phyloP scores from a whole-genome alignment of 2,797 vertebrate species.

The Helicolenus hilgendorfi region DNA sequence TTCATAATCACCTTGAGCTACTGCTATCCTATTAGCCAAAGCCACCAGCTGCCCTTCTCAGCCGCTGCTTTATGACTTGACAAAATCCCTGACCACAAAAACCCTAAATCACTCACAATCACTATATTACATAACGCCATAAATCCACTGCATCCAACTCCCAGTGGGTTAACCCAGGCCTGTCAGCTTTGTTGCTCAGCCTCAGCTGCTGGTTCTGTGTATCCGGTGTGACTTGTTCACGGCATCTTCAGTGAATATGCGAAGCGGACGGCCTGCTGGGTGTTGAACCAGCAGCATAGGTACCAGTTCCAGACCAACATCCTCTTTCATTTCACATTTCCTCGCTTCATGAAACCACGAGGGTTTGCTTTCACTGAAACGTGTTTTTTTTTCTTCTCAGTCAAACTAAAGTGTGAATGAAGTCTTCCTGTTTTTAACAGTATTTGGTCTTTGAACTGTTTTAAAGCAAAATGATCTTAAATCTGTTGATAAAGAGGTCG shows the following conservation, averaged over 20 bases:
- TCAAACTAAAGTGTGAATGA: not conserved
- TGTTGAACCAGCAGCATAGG: not conserved
- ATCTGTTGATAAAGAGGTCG: not conserved
- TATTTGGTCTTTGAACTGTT: not conserved
- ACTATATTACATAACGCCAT: not conserved
- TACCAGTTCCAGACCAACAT: not conserved
- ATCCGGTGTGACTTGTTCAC: not conserved
- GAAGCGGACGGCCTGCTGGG: not conserved
- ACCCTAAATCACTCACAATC: constrained; percentile 6
- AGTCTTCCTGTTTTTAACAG: not conserved
- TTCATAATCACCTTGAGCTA: not conserved
- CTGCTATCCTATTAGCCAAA: constrained; percentile 4
- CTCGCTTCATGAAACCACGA: not conserved
- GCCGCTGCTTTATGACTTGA: constrained; percentile 1
- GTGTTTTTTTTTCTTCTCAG: not conserved
- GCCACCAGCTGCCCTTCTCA: not conserved
- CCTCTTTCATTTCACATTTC: not conserved
- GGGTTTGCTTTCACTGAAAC: not conserved
- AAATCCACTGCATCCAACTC: not conserved
- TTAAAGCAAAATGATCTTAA: not conserved
- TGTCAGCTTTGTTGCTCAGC: not conserved
- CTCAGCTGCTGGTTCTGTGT: not conserved
- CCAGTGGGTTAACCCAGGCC: not conserved
- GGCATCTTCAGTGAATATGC: not conserved
- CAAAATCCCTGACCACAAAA: constrained; percentile 8